These are phyloP conservation scores for Pelobates cultripes DNA, from an alignment of 2,797 vertebrate genomes.

Conservation along the genomic window DNA sequence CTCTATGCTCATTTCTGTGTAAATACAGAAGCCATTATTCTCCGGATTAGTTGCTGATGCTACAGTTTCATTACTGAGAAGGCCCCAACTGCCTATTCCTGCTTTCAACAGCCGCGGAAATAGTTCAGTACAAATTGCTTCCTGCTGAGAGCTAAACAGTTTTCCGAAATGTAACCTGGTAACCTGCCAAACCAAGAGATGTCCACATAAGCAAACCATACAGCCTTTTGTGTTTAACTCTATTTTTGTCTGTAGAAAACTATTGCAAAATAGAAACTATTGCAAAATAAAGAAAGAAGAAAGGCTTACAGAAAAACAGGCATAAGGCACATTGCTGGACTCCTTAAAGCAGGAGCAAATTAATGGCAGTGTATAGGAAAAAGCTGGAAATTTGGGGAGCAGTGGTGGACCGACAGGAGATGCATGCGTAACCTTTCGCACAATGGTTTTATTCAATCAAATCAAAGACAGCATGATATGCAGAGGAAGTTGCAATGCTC, in stretches of 20 bases:
- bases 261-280: neutral
- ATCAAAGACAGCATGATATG: no score
- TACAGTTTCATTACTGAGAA: slow-evolving; percentile 14
- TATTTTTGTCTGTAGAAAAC: neutral
- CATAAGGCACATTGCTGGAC: no score
- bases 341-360: no score
- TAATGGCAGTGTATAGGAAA: no score
- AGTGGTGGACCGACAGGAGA: no score
- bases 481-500: no score
- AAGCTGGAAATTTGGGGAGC: no score
- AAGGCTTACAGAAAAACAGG: no score
- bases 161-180: slow-evolving; percentile 37
- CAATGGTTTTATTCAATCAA: no score
- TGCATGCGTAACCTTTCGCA: no score
- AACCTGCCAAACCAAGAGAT: slow-evolving; percentile 13
- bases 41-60: neutral
- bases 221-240: neutral
- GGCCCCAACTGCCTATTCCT: slow-evolving; percentile 19
- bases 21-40: slow-evolving; percentile 23
- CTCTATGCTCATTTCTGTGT: neutral
- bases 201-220: slow-evolving; percentile 15
- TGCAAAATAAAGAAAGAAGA: neutral
- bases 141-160: slow-evolving; percentile 39
- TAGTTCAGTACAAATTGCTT: slow-evolving; percentile 46
- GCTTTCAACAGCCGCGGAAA: slow-evolving; percentile 40